A percentile compares a stretch with the other conserved stretches of the same genome.
Conservation (phyloP, 1,140 invertebrate genomes). For the Mamestra configurata region DNA sequence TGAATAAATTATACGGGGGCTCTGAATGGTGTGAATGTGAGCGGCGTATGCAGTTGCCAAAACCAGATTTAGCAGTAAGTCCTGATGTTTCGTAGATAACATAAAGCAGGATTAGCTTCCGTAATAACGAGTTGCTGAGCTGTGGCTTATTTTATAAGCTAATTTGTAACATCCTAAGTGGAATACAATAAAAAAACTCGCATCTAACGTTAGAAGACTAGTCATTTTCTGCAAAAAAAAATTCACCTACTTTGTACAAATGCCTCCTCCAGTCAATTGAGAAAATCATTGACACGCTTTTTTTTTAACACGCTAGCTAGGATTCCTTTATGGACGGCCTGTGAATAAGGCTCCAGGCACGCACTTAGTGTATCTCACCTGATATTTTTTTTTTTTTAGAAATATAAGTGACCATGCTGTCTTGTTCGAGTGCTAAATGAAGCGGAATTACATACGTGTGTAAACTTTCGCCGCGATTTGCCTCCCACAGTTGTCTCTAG, state of each 20-base stretch:
- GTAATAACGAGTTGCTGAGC: no score
- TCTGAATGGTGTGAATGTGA: no score
- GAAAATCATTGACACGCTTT: conserved; percentile 3
- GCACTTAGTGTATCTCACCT: not conserved
- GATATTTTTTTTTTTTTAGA: not conserved
- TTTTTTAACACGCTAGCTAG: not conserved
- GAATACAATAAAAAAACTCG: not conserved
- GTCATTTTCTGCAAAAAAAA: not conserved
- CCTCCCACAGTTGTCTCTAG: no score
- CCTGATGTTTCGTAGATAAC: not conserved
- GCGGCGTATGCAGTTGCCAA: not conserved
- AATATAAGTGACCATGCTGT: no score
- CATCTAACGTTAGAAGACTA: not conserved
- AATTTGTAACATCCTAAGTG: no score
- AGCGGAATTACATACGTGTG: not conserved
- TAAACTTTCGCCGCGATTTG: not conserved
- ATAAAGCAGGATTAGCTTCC: not conserved
- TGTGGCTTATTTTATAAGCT: no score
- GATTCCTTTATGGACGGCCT: not conserved
- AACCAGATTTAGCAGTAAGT: not conserved
- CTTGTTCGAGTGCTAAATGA: not conserved
- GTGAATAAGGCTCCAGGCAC: not conserved
- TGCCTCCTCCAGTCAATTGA: not conserved
- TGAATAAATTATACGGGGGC: not conserved
- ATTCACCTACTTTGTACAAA: not conserved